phyloP scores from a whole-genome alignment of 2,888 invertebrate species.

The Carcina quercana region DNA sequence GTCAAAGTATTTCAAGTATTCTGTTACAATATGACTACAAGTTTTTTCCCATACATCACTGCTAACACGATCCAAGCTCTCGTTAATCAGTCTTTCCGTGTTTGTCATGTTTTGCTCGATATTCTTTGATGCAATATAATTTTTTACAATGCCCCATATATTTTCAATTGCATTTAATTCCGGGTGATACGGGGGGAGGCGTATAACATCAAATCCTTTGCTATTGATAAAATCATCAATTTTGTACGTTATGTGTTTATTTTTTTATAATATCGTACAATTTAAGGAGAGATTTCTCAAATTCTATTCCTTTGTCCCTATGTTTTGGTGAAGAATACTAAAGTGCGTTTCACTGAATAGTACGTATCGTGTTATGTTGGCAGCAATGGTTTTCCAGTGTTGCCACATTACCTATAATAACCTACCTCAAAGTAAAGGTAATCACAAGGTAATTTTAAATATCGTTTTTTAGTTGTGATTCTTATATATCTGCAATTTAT shows the following conservation, averaged over 20 bases:
- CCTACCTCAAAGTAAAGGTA: too few relatives aligned
- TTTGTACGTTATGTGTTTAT: slow-evolving; percentile 11
- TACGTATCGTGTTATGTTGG: too few relatives aligned
- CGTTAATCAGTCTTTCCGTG: background rate
- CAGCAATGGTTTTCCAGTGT: too few relatives aligned
- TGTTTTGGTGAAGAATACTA: too few relatives aligned
- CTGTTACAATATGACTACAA: background rate
- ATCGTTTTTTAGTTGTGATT: too few relatives aligned
- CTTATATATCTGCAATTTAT: too few relatives aligned
- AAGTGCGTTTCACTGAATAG: too few relatives aligned
- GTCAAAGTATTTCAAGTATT: background rate
- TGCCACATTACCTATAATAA: too few relatives aligned
- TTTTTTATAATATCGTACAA: slow-evolving; percentile 20
- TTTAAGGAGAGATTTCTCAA: too few relatives aligned
- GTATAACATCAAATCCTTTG: slow-evolving; percentile 6
- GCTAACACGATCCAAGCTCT: background rate
- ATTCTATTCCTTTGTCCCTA: too few relatives aligned
- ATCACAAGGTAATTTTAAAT: too few relatives aligned
- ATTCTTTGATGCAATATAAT: slow-evolving; percentile 5
- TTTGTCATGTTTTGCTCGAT: slow-evolving; percentile 1
- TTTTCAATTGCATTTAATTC: slow-evolving; percentile 11
- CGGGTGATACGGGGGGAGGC: slow-evolving; percentile 18
- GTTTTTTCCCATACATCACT: background rate
- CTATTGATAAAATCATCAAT: slow-evolving; percentile 13
- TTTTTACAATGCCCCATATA: slow-evolving; percentile 9